Evolutionary conservation across 2,797 vertebrate species (phyloP), one percentile per base, ranked within the genome.

Genomic region (Dromococcyx pavoninus): DNA sequence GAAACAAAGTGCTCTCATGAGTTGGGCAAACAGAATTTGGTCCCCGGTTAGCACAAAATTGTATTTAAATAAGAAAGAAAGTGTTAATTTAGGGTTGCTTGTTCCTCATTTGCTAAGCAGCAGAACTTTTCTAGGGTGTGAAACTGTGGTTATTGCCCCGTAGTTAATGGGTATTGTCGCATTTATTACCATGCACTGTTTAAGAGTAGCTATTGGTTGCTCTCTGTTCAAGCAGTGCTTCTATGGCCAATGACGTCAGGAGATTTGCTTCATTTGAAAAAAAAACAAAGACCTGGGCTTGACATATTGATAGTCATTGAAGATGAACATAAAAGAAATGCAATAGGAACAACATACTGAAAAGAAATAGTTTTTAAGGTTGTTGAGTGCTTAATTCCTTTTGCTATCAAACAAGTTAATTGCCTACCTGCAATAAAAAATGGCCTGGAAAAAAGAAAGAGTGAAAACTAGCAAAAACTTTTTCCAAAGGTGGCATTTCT

Each of bases 251-350:
- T 53, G 41, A 12, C 89, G 93, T 87, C 93, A 78, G 83, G 86
- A 94, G 74, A 85, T 93, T 56, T 81, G 56, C 62, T 94, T 93
- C 10, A 41, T 91, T 93, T 46, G n/a, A 25, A 83, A 74, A 62
- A 30, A 69, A 33, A 8, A 17, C 67, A 81, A 92, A 92, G 77
- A 69, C 37, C 66, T 85, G 64, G 66, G 54, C 86, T 89, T 78
- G 77, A 41, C 57, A 10, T 64, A 19, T 92, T 78, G 65, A 66
- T 81, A 82, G 66, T 75, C 71, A 78, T 69, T 92, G 84, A 93
- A 89, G 65, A 4, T 70, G 73, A 75, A 81, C 41, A 69, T 91
- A 88, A 93, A 94, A 78, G 70, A 65, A 91, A 57, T 72, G 74
- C 41, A 82, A 85, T 87, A 61, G 74, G 74, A 92, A 71, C 39